Conservation (phyloP, 2,888 invertebrate species). For the Colletes collaris region DNA sequence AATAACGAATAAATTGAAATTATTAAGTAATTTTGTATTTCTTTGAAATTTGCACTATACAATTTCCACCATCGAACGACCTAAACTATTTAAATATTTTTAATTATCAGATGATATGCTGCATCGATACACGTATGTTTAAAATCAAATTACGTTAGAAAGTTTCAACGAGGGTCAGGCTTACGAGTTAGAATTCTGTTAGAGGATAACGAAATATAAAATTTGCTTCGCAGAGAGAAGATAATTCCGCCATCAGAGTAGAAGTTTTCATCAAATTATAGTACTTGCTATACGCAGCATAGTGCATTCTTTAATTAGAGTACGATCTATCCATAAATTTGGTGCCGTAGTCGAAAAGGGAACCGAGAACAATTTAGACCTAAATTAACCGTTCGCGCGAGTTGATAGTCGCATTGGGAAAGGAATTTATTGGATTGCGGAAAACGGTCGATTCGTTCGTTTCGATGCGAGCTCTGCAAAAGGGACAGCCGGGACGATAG, state of each 20-base stretch:
- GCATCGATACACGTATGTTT: too few relatives aligned
- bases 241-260: background rate
- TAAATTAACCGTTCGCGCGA: slow-evolving; percentile 55
- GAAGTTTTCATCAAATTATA: background rate
- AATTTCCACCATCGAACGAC: too few relatives aligned
- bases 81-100: too few relatives aligned
- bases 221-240: background rate
- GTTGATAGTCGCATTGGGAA: slow-evolving; percentile 49
- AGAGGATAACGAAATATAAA: background rate
- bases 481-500: slow-evolving; percentile 32
- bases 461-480: slow-evolving; percentile 32
- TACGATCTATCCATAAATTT: slow-evolving; percentile 43
- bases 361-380: slow-evolving; percentile 40
- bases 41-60: too few relatives aligned
- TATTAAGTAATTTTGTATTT: too few relatives aligned
- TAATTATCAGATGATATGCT: too few relatives aligned
- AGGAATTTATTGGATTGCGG: slow-evolving; percentile 62
- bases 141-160: background rate
- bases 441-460: slow-evolving; percentile 57
- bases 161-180: background rate
- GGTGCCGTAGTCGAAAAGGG: slow-evolving; percentile 25
- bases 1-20: too few relatives aligned
- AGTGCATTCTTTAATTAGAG: slow-evolving; percentile 45
- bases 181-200: background rate
- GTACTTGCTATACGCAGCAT: background rate